Percentiles rank a stretch among this genome's conserved stretches.
Conservation (phyloP, 2,113 vertebrate species). For the Hypocryptadius cinnamomeus region DNA sequence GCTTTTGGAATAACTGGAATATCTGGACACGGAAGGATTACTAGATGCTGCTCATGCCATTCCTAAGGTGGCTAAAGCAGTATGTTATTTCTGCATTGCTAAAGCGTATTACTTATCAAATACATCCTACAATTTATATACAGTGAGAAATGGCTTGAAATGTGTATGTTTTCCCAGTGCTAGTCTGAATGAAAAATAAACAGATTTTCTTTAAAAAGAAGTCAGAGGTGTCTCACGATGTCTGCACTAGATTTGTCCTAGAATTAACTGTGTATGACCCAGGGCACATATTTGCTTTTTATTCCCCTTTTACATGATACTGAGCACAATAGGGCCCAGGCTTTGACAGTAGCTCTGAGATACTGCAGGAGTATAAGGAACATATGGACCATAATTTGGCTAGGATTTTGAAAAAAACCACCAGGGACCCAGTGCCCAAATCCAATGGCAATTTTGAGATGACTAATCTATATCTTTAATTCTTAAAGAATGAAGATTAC, state of each 20-base stretch:
- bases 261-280: neutral
- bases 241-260: neutral
- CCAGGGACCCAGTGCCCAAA: neutral
- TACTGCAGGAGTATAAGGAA: neutral
- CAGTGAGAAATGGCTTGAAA: neutral
- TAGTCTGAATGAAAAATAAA: neutral
- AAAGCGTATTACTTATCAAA: neutral
- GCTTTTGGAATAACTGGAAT: constrained; percentile 9
- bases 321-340: neutral
- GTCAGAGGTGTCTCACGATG: neutral
- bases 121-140: neutral
- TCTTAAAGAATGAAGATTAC: neutral
- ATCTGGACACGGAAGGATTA: neutral
- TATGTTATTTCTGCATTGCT: neutral
- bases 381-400: neutral
- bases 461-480: neutral
- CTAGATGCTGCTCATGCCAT: neutral
- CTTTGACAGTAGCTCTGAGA: neutral
- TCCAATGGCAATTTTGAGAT: neutral
- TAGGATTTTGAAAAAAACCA: neutral
- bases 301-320: neutral
- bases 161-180: neutral
- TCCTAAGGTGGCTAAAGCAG: neutral
- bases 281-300: neutral
- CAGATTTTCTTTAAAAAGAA: neutral